These are phyloP conservation scores for Listrodromus nycthemerus DNA, from an alignment of 2,888 invertebrate genomes.

Conservation along the genomic window DNA sequence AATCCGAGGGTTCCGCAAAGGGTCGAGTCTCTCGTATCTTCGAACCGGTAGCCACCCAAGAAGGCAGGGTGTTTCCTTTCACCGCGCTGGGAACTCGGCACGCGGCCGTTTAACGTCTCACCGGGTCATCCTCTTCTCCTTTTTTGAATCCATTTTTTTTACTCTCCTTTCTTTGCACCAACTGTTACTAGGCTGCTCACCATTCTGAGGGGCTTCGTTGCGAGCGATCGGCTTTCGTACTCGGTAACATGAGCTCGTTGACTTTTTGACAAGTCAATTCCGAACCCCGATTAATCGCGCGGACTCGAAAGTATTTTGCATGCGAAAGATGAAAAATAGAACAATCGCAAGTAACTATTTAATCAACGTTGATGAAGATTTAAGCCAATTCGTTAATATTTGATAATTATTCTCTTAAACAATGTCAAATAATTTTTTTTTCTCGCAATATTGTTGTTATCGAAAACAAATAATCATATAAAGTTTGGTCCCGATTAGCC, in stretches of 20 bases:
- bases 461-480: no score
- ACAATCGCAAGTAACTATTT: no score
- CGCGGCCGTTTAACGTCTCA: conserved; percentile 76
- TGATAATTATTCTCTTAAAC: no score
- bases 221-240: conserved; percentile 9
- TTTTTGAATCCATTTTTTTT: conserved; percentile 16
- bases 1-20: conserved; percentile 34
- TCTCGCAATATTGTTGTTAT: no score
- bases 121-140: conserved; percentile 38
- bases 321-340: not conserved
- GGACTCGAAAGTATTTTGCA: not conserved
- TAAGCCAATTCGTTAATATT: no score
- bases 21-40: conserved; percentile 43
- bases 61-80: conserved; percentile 80
- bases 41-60: conserved; percentile 83
- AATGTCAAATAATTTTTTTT: no score
- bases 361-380: no score
- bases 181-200: not conserved
- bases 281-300: not conserved
- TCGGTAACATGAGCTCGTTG: conserved; percentile 11
- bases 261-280: conserved; percentile 11
- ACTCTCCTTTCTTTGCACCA: not conserved
- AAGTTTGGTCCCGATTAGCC: no score
- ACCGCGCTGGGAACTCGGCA: conserved; percentile 66
- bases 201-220: not conserved